Evolutionary conservation across 2,888 invertebrate species (phyloP), one percentile per base, ranked within the genome.

Genomic region (Drosophila prostipennis): DNA sequence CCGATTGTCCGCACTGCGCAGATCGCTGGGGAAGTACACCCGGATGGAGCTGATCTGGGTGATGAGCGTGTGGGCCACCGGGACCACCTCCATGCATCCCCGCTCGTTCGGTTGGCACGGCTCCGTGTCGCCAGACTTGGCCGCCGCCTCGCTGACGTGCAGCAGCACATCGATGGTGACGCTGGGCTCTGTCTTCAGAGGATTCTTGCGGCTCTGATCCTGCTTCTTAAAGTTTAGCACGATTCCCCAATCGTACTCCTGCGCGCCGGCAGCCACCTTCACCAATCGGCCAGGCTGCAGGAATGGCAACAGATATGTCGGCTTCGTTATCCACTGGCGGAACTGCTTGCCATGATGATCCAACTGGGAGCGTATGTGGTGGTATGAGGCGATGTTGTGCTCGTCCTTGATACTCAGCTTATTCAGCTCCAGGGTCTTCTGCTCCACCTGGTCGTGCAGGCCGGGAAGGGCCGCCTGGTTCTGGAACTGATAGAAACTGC

Each of bases 401-500:
- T 98, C 98, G 63, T 96, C 94, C 26, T 94, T 93, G 5, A 98
- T 94, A 23, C 92, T 91, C 29, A 96, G 92, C 0, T 92, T 92
- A 53, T 95, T 93, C 78, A 95, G 94, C 77, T 95, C 93, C 42
- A 93, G 92, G 88, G 96, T 94, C 72, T 95, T 94, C 45, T 94
- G 91, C 72, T 90, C 87, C 10, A 91, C 90, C 91, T 98, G 95
- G 76, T 97, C 95, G 88, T 96, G 95, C 13, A 99, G 93, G 45
- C 95, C 95, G 0, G 99, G 99, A 87, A 99, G 97, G 14, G 96
- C 94, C 0, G 98, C 95, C 92, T 98, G 99, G 93, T 99, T 99
- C 93, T 99, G 99, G 90, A 99, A 99, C 92, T 99, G 99, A 92
- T 96, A 98, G 93, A 99, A 99, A 80, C 98, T 98, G 73, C 98